phyloP scores from a whole-genome alignment of 2,113 vertebrate species.

The Genyomyrus donnyi region DNA sequence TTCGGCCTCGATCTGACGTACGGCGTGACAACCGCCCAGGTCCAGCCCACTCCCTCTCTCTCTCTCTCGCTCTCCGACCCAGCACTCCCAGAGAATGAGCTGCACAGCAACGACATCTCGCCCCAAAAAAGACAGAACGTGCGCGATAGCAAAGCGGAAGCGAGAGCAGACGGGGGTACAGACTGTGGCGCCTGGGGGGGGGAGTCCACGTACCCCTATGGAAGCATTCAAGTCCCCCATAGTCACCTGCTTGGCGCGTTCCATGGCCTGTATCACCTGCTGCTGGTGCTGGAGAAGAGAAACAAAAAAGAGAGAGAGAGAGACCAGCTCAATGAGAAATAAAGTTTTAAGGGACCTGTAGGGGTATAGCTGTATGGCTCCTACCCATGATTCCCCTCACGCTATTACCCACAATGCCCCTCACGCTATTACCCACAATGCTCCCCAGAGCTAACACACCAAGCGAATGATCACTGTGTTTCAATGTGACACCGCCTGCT shows the following conservation, averaged over 20 bases:
- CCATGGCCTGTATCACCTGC: slow-evolving; percentile 89
- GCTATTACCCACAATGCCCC: background rate
- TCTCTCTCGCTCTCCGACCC: background rate
- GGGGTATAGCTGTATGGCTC: background rate
- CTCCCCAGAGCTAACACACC: background rate
- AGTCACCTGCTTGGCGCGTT: slow-evolving; percentile 91
- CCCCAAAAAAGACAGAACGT: background rate
- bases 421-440: background rate
- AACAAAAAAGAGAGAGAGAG: background rate
- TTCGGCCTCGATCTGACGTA: background rate
- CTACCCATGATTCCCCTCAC: background rate
- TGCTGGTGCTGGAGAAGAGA: slow-evolving; percentile 75
- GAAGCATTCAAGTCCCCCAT: slow-evolving; percentile 88
- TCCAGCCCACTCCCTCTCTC: background rate
- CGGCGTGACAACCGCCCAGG: background rate
- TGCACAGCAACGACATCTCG: background rate
- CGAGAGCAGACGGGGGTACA: slow-evolving; percentile 51
- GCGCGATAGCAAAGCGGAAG: slow-evolving; percentile 31
- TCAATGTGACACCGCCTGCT: background rate
- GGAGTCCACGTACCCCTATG: slow-evolving; percentile 86
- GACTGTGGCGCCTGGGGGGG: slow-evolving; percentile 64
- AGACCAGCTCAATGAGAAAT: background rate
- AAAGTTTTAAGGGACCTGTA: background rate
- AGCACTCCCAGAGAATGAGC: background rate
- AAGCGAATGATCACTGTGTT: background rate